These are phyloP conservation scores for Diachasmimorpha longicaudata DNA, from an alignment of 1,140 invertebrate genomes.

Conservation along the genomic window DNA sequence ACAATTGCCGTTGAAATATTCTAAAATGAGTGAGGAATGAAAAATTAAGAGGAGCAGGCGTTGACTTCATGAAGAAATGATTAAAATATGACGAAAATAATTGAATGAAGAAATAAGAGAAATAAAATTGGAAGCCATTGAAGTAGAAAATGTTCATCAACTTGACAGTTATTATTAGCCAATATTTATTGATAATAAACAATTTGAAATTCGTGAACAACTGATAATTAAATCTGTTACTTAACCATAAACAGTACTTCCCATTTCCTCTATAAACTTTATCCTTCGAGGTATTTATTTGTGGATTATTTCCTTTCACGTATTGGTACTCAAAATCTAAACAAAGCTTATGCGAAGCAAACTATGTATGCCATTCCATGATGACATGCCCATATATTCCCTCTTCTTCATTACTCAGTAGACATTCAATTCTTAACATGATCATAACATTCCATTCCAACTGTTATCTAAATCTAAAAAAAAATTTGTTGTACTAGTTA, in stretches of 20 bases:
- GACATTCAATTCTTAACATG: background rate
- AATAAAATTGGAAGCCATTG: background rate
- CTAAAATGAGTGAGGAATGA: background rate
- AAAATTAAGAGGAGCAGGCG: background rate
- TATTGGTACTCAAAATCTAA: background rate
- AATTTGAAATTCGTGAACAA: background rate
- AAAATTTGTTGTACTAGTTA: background rate
- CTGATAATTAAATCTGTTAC: background rate
- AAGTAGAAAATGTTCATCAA: background rate
- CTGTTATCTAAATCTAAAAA: background rate
- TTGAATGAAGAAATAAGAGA: background rate
- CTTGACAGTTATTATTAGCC: background rate
- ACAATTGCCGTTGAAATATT: slow-evolving; percentile 2
- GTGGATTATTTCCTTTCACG: background rate
- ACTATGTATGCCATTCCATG: background rate
- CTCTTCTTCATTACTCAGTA: background rate
- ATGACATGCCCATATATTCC: background rate
- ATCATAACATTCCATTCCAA: background rate
- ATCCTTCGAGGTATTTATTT: background rate
- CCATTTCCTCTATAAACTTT: background rate
- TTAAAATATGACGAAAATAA: background rate
- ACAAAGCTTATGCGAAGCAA: background rate
- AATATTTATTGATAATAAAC: slow-evolving; percentile 7
- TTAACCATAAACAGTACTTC: background rate
- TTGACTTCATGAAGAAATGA: too few species aligned